Percentiles rank a stretch among this genome's conserved stretches.
These are phyloP conservation scores for Sipha flava DNA, from an alignment of 1,140 invertebrate species.

Conservation along the genomic window DNA sequence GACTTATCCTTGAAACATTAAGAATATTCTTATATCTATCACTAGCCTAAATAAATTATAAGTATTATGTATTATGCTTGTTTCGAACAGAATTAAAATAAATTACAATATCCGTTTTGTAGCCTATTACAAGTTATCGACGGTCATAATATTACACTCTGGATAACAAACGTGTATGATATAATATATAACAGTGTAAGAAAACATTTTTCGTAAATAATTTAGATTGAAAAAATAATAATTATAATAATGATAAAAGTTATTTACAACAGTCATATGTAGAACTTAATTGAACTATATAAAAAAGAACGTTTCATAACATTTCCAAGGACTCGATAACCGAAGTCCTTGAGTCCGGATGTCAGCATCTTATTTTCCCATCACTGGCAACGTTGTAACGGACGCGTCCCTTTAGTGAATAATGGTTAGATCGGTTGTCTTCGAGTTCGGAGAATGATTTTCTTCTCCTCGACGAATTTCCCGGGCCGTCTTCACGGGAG, in stretches of 20 bases:
- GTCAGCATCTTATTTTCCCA: constrained; percentile 26
- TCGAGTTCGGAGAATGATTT: constrained; percentile 20
- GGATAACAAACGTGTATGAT: neutral
- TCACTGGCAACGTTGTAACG: constrained; percentile 7
- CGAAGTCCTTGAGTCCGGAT: constrained; percentile 2
- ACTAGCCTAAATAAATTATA: no score
- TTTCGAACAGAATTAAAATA: no score
- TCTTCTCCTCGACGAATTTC: neutral
- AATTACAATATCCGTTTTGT: no score
- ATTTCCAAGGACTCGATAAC: constrained; percentile 29
- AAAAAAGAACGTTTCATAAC: neutral
- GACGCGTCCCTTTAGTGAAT: neutral
- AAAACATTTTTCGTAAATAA: no score
- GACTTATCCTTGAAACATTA: no score
- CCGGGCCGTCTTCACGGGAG: neutral
- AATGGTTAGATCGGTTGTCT: neutral
- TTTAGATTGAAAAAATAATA: no score
- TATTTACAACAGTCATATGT: neutral
- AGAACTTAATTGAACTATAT: neutral
- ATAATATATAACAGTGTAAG: no score
- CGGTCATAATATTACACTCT: no score
- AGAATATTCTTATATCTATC: no score
- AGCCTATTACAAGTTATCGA: no score
- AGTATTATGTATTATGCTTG: no score
- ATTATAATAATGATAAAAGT: no score